phyloP scores from a whole-genome alignment of 2,888 invertebrate genomes.

The Nephrotoma appendiculata region DNA sequence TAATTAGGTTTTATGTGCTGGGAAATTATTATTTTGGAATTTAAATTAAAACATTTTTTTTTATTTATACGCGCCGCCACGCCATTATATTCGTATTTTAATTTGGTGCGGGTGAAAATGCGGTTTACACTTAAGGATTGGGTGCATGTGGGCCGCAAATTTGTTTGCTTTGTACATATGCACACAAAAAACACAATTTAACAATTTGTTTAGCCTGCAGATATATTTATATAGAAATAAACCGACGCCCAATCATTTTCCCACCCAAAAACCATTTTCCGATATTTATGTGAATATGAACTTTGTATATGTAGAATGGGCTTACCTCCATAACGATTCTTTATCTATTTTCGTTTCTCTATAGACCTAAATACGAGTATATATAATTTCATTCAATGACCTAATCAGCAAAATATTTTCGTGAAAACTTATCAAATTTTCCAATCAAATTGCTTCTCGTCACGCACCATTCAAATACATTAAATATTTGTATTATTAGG shows the following conservation, averaged over 20 bases:
- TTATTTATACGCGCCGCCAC: neutral
- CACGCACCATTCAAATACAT: neutral
- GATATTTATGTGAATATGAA: neutral
- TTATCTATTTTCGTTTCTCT: neutral
- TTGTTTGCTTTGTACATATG: neutral
- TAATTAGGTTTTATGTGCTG: neutral
- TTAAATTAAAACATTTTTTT: neutral
- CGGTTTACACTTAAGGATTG: neutral
- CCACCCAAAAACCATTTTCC: neutral
- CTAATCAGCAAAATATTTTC: neutral
- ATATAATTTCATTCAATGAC: neutral
- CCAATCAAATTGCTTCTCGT: neutral
- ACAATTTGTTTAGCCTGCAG: neutral
- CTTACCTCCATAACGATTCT: neutral
- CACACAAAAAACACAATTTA: neutral
- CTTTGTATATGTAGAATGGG: neutral
- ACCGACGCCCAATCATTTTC: neutral
- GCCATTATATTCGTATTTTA: too few species aligned
- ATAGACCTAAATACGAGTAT: neutral
- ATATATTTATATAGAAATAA: neutral
- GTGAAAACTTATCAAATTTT: neutral
- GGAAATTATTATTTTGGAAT: neutral
- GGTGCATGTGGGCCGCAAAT: neutral
- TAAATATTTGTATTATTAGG: neutral
- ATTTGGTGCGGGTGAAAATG: neutral